Conservation (phyloP, 2,888 invertebrate genomes). For the Sericinus montela region DNA sequence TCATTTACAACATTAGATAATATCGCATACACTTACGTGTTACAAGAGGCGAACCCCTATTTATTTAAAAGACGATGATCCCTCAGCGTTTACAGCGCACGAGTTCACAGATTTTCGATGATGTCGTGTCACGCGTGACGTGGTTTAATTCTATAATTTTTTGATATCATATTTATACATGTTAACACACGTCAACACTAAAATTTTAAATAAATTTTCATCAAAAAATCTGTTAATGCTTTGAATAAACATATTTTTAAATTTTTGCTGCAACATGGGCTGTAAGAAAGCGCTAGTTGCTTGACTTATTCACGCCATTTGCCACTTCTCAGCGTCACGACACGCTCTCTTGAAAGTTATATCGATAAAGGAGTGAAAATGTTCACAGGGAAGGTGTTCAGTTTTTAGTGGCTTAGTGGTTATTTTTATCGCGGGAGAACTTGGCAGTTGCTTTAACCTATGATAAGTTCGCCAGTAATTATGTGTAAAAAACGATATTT, state of each 20-base stretch:
- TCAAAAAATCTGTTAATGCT: too few relatives aligned
- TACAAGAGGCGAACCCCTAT: constrained; percentile 24
- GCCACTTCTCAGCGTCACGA: constrained; percentile 33
- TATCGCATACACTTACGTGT: constrained; percentile 36
- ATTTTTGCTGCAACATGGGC: background rate
- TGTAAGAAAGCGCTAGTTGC: constrained; percentile 10
- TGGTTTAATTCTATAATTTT: too few relatives aligned
- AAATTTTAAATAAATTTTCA: too few relatives aligned
- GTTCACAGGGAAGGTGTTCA: constrained; percentile 56
- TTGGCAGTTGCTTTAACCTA: constrained; percentile 24
- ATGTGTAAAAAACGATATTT: too few relatives aligned
- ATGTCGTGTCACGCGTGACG: too few relatives aligned
- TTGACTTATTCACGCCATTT: background rate
- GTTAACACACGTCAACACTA: too few relatives aligned
- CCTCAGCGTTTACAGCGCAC: constrained; percentile 18
- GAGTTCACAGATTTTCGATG: background rate
- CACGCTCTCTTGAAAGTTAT: constrained; percentile 25
- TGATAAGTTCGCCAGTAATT: constrained; percentile 1
- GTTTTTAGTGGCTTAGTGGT: constrained; percentile 32
- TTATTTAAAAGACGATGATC: constrained; percentile 6
- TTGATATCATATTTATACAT: too few relatives aligned
- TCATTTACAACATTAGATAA: constrained; percentile 29
- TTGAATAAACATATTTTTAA: too few relatives aligned
- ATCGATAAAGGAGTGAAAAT: constrained; percentile 53
- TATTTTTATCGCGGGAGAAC: constrained; percentile 42